Conservation (phyloP, 2,797 vertebrate genomes). For the Lithobates sylvaticus region DNA sequence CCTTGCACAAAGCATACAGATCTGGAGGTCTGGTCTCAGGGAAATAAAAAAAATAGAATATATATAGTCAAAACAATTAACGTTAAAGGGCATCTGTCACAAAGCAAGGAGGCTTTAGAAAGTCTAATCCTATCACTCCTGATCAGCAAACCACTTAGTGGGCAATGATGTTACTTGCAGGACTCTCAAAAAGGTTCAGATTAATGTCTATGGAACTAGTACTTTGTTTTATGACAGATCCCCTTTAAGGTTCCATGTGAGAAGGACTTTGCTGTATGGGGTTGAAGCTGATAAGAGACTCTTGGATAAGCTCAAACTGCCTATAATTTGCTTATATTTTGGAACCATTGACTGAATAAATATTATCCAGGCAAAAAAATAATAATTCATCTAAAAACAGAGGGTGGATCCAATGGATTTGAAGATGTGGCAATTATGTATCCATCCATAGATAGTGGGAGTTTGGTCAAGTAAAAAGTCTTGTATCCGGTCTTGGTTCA, state of each 20-base stretch:
- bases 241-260: not conserved
- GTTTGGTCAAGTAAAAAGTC: not conserved
- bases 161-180: no score
- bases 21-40: no score
- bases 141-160: no score
- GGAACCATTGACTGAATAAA: conserved; percentile 42
- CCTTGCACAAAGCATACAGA: no score
- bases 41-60: no score
- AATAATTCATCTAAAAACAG: not conserved
- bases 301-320: not conserved
- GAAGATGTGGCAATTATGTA: not conserved
- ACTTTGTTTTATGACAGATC: no score
- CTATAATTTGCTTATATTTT: not conserved
- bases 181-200: no score
- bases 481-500: not conserved
- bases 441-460: not conserved
- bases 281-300: not conserved
- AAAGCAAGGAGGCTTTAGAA: no score
- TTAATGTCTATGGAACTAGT: no score
- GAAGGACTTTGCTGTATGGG: not conserved
- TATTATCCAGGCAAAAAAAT: conserved; percentile 37
- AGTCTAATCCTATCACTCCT: no score
- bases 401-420: not conserved
- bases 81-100: no score
- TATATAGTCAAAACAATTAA: no score